Evolutionary conservation across 2,888 invertebrate genomes (phyloP).

Genomic region (Galerucella calmariensis): DNA sequence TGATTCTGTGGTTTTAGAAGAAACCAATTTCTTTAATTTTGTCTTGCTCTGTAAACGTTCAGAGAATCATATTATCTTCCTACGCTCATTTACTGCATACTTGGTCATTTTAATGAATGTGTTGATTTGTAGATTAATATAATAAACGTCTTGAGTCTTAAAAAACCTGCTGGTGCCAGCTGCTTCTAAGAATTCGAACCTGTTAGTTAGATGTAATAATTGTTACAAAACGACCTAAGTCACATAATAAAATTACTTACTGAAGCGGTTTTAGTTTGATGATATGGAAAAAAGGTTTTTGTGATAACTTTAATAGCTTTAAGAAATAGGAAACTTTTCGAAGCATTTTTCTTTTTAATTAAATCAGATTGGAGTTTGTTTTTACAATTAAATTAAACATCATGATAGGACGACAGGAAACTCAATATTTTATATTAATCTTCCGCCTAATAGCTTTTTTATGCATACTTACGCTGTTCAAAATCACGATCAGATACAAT

Average conservation of each 20-base stretch:
- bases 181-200: slow-evolving; percentile 24
- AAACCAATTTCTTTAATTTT: background rate
- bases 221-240: slow-evolving; percentile 3
- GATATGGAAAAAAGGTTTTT: background rate
- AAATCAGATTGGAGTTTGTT: background rate
- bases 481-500: too few relatives aligned
- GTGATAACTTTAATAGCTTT: too few relatives aligned
- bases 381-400: background rate
- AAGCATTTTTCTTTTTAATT: background rate
- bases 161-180: slow-evolving; percentile 17
- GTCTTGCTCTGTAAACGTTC: background rate
- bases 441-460: too few relatives aligned
- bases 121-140: slow-evolving; percentile 17
- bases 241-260: slow-evolving; percentile 3
- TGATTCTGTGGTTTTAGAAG: background rate
- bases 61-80: background rate
- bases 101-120: slow-evolving; percentile 14
- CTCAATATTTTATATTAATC: background rate
- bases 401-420: background rate
- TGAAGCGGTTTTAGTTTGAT: background rate
- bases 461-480: too few relatives aligned
- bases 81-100: slow-evolving; percentile 2
- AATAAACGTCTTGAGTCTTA: slow-evolving; percentile 17
- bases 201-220: slow-evolving; percentile 7
- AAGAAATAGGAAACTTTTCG: too few relatives aligned